Evolutionary conservation across 2,797 vertebrate genomes (phyloP).

Genomic region (Anniella stebbinsi): DNA sequence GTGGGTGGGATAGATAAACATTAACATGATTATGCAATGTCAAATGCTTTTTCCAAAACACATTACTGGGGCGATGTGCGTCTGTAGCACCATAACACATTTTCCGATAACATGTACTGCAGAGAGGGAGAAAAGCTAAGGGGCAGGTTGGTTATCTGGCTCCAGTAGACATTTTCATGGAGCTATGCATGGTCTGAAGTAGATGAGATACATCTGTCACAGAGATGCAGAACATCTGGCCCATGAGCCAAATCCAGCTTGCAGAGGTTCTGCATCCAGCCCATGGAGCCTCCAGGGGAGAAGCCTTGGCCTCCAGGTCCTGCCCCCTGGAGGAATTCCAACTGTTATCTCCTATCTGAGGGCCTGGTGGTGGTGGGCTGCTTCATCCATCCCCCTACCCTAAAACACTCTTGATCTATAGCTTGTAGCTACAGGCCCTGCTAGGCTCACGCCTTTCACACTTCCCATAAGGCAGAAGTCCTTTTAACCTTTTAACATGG

Average conservation of each 20-base stretch:
- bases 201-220: neutral
- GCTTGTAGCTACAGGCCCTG: neutral
- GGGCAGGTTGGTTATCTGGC: neutral
- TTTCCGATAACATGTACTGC: neutral
- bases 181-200: neutral
- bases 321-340: no score
- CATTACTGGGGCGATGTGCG: neutral
- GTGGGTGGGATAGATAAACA: neutral
- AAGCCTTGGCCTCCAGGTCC: no score
- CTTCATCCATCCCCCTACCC: no score
- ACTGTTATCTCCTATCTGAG: no score
- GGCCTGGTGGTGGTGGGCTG: no score
- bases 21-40: neutral
- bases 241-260: no score
- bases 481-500: neutral
- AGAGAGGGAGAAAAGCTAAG: neutral
- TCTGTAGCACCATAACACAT: neutral
- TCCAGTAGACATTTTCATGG: neutral
- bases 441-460: neutral
- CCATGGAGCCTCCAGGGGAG: no score
- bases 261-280: no score
- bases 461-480: neutral
- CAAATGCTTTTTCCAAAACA: neutral
- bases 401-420: neutral
- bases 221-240: no score